Evolutionary conservation across 2,113 vertebrate species (phyloP).

Genomic region (Hyperopisus bebe): DNA sequence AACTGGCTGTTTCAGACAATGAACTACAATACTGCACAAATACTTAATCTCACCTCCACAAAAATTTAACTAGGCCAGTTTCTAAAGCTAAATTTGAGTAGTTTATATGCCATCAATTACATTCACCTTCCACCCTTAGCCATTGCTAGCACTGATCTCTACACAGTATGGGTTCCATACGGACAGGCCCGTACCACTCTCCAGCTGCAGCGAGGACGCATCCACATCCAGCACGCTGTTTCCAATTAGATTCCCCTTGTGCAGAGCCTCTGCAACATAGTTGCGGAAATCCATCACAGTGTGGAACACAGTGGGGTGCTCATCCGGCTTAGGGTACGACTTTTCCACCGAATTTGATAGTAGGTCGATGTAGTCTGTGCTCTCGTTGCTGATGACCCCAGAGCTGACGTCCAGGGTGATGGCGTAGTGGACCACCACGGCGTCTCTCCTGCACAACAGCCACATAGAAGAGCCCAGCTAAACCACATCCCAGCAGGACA

Average conservation of each 20-base stretch:
- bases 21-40: not conserved
- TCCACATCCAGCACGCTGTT: conserved; percentile 67
- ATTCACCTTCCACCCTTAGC: not conserved
- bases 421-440: conserved; percentile 72
- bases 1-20: not conserved
- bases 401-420: conserved; percentile 73
- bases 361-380: conserved; percentile 77
- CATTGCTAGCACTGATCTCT: not conserved
- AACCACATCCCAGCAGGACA: not conserved
- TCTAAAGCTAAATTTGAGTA: not conserved
- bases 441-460: conserved; percentile 56
- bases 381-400: conserved; percentile 66
- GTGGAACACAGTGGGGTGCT: conserved; percentile 79
- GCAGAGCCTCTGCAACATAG: conserved; percentile 77
- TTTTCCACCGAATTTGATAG: conserved; percentile 85
- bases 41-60: not conserved
- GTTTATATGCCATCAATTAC: not conserved
- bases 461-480: not conserved
- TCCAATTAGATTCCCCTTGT: conserved; percentile 67
- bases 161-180: not conserved
- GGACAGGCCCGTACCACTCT: conserved; percentile 58
- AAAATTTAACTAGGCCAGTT: not conserved
- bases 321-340: conserved; percentile 61
- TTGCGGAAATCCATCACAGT: conserved; percentile 80
- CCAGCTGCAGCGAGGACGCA: conserved; percentile 60